phyloP scores from a whole-genome alignment of 2,797 vertebrate genomes.

The Chelon auratus region DNA sequence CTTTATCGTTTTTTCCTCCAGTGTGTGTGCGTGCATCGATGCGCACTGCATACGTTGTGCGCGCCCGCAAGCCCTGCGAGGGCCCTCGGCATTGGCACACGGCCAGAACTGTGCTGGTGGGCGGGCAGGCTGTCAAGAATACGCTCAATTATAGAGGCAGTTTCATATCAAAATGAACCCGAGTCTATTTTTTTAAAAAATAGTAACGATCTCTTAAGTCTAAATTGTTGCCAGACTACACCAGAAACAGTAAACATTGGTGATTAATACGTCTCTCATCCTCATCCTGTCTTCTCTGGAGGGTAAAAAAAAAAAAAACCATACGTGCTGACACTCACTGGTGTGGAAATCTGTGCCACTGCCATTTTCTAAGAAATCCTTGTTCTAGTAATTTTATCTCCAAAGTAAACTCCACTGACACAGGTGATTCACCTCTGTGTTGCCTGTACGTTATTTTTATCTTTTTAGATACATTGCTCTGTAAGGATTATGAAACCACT shows the following conservation, averaged over 20 bases:
- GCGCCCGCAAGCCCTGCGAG: constrained; percentile 11
- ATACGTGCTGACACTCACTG: constrained; percentile 26
- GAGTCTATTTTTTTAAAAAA: not conserved
- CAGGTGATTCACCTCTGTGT: constrained; percentile 75
- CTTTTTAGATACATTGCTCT: constrained; percentile 47
- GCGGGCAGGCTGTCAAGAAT: constrained; percentile 23
- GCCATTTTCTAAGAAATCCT: constrained; percentile 74
- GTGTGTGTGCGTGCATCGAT: constrained; percentile 17
- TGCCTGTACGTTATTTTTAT: constrained; percentile 78
- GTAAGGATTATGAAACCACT: constrained; percentile 52
- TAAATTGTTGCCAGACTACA: constrained; percentile 1
- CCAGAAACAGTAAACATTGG: constrained; percentile 7
- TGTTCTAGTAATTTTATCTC: constrained; percentile 77
- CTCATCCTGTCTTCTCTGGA: constrained; percentile 20
- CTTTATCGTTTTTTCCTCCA: constrained; percentile 44
- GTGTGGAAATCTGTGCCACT: constrained; percentile 64
- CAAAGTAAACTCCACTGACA: constrained; percentile 76
- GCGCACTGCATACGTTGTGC: not conserved
- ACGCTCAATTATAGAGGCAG: constrained; percentile 19
- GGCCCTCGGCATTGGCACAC: constrained; percentile 44
- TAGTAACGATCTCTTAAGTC: constrained; percentile 6
- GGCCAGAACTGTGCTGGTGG: constrained; percentile 35
- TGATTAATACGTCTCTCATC: constrained; percentile 17
- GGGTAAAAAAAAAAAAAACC: not conserved
- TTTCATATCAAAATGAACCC: constrained; percentile 9